Conservation (phyloP, 2,113 vertebrate species). For the Heptranchias perlo region DNA sequence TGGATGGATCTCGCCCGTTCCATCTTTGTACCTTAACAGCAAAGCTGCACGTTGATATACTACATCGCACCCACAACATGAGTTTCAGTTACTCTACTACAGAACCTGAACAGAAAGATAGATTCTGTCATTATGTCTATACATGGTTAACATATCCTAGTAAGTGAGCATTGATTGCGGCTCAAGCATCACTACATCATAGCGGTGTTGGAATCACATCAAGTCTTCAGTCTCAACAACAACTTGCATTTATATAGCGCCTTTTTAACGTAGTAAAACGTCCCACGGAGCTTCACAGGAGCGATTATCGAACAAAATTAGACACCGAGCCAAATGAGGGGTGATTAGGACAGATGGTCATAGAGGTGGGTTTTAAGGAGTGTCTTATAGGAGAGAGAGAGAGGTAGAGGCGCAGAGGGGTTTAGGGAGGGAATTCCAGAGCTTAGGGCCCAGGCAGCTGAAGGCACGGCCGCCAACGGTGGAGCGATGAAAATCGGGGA, state of each 20-base stretch:
- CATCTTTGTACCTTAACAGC: neutral
- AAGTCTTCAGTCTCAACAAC: neutral
- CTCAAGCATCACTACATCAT: neutral
- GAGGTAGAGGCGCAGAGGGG: too few species aligned
- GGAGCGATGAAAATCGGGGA: neutral
- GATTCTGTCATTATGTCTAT: too few species aligned
- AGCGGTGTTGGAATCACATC: neutral
- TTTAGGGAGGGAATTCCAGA: too few species aligned
- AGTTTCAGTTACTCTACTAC: too few species aligned
- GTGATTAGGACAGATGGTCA: neutral
- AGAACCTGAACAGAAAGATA: too few species aligned
- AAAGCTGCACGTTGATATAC: neutral
- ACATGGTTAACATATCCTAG: neutral
- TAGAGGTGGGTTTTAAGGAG: neutral
- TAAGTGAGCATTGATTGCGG: neutral
- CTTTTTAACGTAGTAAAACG: neutral
- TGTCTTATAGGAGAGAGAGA: neutral
- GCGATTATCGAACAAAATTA: neutral
- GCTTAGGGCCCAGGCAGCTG: too few species aligned
- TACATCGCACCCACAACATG: too few species aligned
- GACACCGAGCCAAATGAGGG: too few species aligned
- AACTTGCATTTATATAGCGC: neutral
- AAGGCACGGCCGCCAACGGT: neutral
- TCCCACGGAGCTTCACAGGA: neutral
- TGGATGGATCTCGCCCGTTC: neutral